Evolutionary conservation across 2,888 invertebrate genomes (phyloP), one percentile per base, ranked within the genome.

Genomic region (Drosophila macrospina): DNA sequence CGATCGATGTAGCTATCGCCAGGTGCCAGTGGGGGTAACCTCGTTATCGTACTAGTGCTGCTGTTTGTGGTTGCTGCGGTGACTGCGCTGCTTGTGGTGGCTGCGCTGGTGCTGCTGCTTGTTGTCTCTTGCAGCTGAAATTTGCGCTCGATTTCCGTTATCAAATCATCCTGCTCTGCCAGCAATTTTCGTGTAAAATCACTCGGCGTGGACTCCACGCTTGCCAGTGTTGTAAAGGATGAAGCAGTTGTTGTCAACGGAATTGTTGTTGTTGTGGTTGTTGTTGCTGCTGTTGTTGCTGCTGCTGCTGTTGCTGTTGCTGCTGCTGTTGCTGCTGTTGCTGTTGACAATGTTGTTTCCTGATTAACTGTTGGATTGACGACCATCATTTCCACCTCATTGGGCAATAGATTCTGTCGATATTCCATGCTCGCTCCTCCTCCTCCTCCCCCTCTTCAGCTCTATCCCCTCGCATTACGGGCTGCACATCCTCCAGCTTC

Each of bases 61-160:
- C 3, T 52, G 39, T 26, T 26, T 0, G 48, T 6, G 37, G 8
- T 41, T 32, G 50, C 0, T 26, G 36, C 11, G 26, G 66, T 4
- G 11, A 36, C 7, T 24, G 34, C n/a, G 59, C 10, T 4, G 54
- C 41, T n/a, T 0, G 59, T 48, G 2, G 47, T 55, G 1, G 24
- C 32, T 91, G 91, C 45, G 89, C 81, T 57, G 90, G 69, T n/a
- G n/a, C 28, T 89, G 86, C 68, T 37, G 20, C 47, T 57, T 0
- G 62, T 52, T 7, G 51, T 56, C 32, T 91, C 91, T 41, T 89
- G 80, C 57, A 91, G 67, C 30, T 90, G 86, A 72, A 92, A 92
- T 57, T 91, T 92, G 55, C 91, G 88, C 75, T 92, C 92, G 55
- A 92, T 92, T 85, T 91, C 91, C 7, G 92, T 92, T 65, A 92